These are phyloP conservation scores for Heteromyza rotundicornis DNA, from an alignment of 2,888 invertebrate species.

Conservation along the genomic window DNA sequence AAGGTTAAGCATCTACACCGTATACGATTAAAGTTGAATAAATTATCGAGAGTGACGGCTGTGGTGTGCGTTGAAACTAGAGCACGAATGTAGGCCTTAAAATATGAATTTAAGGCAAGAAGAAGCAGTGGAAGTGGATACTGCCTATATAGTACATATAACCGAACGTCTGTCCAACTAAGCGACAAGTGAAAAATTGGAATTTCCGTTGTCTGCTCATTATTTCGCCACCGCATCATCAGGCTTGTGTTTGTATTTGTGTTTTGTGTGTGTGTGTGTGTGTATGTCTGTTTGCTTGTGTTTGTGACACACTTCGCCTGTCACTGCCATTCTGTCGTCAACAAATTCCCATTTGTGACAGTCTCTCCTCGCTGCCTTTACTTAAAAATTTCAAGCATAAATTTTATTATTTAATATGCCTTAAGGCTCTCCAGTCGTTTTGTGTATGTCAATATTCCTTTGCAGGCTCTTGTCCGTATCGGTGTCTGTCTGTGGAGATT, in stretches of 20 bases:
- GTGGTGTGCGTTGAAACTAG: background rate
- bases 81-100: too few relatives aligned
- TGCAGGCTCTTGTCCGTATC: background rate
- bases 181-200: too few relatives aligned
- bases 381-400: conserved; percentile 9
- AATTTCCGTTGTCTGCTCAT: background rate
- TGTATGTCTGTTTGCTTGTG: too few relatives aligned
- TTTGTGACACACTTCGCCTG: too few relatives aligned
- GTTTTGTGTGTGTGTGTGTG: background rate
- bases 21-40: conserved; percentile 2
- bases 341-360: background rate
- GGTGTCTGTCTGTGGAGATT: conserved; percentile 2
- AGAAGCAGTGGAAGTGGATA: too few relatives aligned
- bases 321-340: background rate
- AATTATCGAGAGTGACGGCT: background rate
- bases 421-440: conserved; percentile 25
- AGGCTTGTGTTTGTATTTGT: background rate
- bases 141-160: too few relatives aligned
- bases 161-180: too few relatives aligned
- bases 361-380: background rate
- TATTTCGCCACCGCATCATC: background rate
- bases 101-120: too few relatives aligned
- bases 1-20: too few relatives aligned
- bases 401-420: conserved; percentile 43
- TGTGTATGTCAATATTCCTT: conserved; percentile 8